phyloP scores from a whole-genome alignment of 2,888 invertebrate genomes.

The Eristalis arbustorum region DNA sequence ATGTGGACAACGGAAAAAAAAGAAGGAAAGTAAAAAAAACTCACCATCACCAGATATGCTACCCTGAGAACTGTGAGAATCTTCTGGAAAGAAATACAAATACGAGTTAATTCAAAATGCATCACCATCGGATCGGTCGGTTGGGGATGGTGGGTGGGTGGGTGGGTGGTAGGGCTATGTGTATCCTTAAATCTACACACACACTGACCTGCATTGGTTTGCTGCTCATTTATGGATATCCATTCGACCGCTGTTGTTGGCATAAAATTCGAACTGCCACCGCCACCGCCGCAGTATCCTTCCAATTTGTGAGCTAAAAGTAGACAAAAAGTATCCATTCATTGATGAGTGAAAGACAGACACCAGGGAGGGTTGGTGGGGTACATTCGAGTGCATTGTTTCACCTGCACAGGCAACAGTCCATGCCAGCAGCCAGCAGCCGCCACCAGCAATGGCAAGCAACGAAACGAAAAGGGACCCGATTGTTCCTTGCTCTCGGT shows the following conservation, averaged over 20 bases:
- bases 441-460: not conserved
- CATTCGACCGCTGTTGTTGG: constrained; percentile 77
- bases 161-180: too few relatives aligned
- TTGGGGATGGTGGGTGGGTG: too few relatives aligned
- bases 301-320: constrained; percentile 73
- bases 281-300: constrained; percentile 72
- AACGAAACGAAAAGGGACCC: constrained; percentile 7
- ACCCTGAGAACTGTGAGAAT: constrained; percentile 79
- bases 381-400: too few relatives aligned
- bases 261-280: constrained; percentile 72
- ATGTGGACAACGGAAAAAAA: not conserved
- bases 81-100: constrained; percentile 75
- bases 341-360: not conserved
- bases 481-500: constrained; percentile 58
- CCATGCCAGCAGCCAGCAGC: too few relatives aligned
- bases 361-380: not conserved
- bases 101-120: not conserved
- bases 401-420: too few relatives aligned
- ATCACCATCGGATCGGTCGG: not conserved
- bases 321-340: not conserved
- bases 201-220: constrained; percentile 74
- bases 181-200: too few relatives aligned
- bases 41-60: constrained; percentile 80
- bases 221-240: constrained; percentile 76
- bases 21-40: constrained; percentile 61